These are phyloP conservation scores for Cepaea hortensis DNA, from an alignment of 2,888 invertebrate species.

Conservation along the genomic window DNA sequence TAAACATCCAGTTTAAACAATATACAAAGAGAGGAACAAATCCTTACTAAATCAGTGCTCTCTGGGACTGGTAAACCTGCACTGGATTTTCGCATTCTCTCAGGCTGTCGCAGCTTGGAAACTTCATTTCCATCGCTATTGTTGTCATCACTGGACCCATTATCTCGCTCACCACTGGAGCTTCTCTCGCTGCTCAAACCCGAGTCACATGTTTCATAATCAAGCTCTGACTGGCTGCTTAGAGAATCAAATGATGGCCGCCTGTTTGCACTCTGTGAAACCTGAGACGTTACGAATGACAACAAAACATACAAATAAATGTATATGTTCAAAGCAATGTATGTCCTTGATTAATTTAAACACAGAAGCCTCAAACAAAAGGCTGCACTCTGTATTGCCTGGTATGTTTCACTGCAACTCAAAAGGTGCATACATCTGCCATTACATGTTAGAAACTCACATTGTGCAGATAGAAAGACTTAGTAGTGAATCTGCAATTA, in stretches of 20 bases:
- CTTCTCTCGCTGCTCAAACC: constrained; percentile 80
- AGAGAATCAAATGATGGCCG: constrained; percentile 63
- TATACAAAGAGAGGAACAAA: no score
- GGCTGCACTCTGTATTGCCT: no score
- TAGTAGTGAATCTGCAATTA: no score
- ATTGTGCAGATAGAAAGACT: no score
- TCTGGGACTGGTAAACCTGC: neutral
- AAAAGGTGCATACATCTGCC: neutral
- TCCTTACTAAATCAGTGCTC: constrained; percentile 32
- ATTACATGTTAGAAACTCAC: no score
- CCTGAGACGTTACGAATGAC: neutral
- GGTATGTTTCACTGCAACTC: no score
- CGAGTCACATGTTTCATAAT: constrained; percentile 95
- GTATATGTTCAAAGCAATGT: no score
- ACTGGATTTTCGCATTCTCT: constrained; percentile 31
- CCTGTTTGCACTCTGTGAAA: constrained; percentile 31
- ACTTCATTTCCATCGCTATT: constrained; percentile 47
- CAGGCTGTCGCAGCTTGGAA: neutral
- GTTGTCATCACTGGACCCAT: constrained; percentile 80
- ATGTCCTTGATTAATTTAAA: no score
- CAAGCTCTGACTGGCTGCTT: constrained; percentile 80
- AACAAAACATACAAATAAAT: neutral
- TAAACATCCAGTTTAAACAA: no score
- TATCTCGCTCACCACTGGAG: constrained; percentile 57
- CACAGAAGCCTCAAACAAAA: no score